Evolutionary conservation across 2,113 vertebrate genomes (phyloP), one percentile per base, ranked within the genome.

Genomic region (Nesoenas mayeri): DNA sequence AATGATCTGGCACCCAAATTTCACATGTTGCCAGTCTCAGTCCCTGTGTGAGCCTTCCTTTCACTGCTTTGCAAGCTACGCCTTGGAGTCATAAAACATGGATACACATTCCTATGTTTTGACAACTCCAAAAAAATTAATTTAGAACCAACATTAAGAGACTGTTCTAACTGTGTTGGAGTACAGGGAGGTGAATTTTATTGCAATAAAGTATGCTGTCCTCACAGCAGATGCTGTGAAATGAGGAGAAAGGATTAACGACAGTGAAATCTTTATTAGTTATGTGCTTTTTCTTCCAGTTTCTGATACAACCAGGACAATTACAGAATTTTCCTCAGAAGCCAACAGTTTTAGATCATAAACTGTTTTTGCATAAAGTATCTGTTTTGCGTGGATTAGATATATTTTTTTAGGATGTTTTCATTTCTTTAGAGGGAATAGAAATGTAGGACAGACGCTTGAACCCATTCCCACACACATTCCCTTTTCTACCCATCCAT

Each of bases 1-100:
- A 88, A 96, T 88, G 78, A 77, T 34, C 90, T 92, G 88, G 82
- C 96, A 96, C 88, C 60, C 71, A 88, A 71, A 88, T 95, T 85
- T 93, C 85, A 66, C 60, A 72, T 64, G 19, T 73, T 93, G 64
- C 79, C 85, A 93, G 51, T 38, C 16, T 54, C 79, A 67, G 56
- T 64, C 54, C 60, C 85, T 85, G 16, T 29, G 67, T 85, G 67
- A 93, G 79, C 51, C 38, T 78, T 85, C 61, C 64, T 79, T 95
- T 73, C 64, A 44, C 56, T 74, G 56, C 82, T 78, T 85, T 88
- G 85, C 58, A 91, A 94, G 75, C 32, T 66, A 42, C 29, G 24
- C 42, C 56, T 94, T 64, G 62, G 64, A 85, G 83, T 16, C 2
- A 10, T 70, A 91, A 82, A 94, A 65, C 31, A 26, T 7, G 31